Evolutionary conservation across 2,113 vertebrate species (phyloP).

Genomic region (Eidolon helvum): DNA sequence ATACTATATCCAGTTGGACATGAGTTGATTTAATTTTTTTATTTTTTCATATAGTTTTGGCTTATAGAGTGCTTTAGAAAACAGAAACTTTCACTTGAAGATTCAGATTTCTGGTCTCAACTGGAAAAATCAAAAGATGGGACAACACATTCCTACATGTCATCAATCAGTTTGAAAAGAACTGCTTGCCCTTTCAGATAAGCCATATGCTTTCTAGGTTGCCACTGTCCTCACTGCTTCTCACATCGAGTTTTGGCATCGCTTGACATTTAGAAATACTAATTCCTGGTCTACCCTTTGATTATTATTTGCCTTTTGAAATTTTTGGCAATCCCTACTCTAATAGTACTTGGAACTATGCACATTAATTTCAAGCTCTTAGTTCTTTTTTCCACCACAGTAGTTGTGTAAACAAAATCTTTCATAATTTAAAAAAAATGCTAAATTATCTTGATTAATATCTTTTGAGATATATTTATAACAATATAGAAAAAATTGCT

Average conservation of each 20-base stretch:
- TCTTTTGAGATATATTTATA: background rate
- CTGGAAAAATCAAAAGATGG: background rate
- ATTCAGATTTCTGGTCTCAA: background rate
- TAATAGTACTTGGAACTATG: background rate
- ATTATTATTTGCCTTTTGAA: background rate
- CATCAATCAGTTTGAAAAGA: background rate
- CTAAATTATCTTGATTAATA: background rate
- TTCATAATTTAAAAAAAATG: background rate
- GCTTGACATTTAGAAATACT: background rate
- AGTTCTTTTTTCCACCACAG: background rate
- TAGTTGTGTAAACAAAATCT: background rate
- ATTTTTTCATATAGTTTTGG: background rate
- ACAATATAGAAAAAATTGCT: background rate
- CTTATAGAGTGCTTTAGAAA: background rate
- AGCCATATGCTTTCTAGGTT: too few species aligned
- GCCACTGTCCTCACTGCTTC: background rate
- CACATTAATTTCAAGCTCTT: background rate
- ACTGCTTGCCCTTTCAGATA: background rate
- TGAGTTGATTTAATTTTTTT: background rate
- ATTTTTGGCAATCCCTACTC: background rate
- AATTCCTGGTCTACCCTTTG: background rate
- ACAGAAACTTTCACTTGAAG: background rate
- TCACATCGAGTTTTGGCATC: fast-evolving
- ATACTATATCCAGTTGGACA: background rate
- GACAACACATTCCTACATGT: background rate